A percentile compares a stretch with the other conserved stretches of the same genome.
phyloP scores from a whole-genome alignment of 2,113 vertebrate species.

The Hucho hucho region DNA sequence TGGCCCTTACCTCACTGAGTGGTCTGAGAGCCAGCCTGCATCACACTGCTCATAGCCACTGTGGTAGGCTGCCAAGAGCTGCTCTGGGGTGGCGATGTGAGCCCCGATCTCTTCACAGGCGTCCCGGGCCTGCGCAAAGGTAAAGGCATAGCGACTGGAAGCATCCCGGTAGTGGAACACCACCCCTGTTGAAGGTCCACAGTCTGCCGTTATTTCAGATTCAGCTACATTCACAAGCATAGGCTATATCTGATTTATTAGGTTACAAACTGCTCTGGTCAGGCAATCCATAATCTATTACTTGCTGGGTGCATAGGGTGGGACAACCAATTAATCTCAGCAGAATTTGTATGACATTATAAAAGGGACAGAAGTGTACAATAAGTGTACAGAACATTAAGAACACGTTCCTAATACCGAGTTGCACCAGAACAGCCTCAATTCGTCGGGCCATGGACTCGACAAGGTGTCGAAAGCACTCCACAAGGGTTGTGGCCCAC shows the following conservation, averaged over 20 bases:
- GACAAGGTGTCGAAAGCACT: too few species aligned
- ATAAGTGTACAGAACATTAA: neutral
- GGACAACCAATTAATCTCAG: conserved; percentile 14
- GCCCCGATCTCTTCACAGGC: conserved; percentile 85
- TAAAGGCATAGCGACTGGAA: conserved; percentile 84
- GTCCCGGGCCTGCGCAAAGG: conserved; percentile 78
- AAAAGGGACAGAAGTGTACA: neutral
- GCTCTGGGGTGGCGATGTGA: conserved; percentile 85
- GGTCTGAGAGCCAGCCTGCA: conserved; percentile 91
- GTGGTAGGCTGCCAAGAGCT: conserved; percentile 87
- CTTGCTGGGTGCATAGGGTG: neutral
- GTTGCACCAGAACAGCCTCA: too few species aligned
- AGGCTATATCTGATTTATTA: conserved; percentile 19
- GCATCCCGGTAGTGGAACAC: conserved; percentile 92
- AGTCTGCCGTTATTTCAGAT: neutral
- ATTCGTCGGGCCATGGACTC: too few species aligned
- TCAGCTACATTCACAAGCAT: neutral
- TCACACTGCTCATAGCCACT: conserved; percentile 91
- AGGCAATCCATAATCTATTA: conserved; percentile 32
- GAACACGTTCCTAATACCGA: too few species aligned
- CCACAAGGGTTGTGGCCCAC: too few species aligned
- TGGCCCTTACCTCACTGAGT: conserved; percentile 83
- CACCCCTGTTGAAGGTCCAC: conserved; percentile 74
- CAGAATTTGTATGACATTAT: neutral
- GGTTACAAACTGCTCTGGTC: conserved; percentile 23